These are phyloP conservation scores for Lycodopsis pacificus DNA, from an alignment of 2,797 vertebrate genomes.

Conservation along the genomic window DNA sequence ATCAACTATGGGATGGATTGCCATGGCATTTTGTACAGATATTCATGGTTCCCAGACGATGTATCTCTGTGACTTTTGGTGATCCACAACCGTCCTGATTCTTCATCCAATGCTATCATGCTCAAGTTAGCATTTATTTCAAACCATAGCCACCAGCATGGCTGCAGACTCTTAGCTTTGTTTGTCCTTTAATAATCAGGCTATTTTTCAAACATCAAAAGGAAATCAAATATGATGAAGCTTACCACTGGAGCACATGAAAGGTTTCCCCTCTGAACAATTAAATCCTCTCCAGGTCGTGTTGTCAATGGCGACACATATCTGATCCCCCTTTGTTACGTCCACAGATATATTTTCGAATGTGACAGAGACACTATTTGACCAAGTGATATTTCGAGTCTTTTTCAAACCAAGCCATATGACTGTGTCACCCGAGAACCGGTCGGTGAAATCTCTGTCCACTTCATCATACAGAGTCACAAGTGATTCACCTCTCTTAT, in stretches of 20 bases:
- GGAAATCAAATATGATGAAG: background rate
- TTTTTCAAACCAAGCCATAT: conserved; percentile 31
- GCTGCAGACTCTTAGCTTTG: background rate
- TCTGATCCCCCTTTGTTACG: accelerated
- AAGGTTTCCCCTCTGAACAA: conserved; percentile 13
- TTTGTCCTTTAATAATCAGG: too few relatives aligned
- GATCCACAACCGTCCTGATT: background rate
- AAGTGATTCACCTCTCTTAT: accelerated
- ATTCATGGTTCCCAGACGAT: background rate
- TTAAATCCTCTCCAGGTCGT: accelerated
- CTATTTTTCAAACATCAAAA: background rate
- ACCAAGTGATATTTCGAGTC: background rate
- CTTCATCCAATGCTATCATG: background rate
- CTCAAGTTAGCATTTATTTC: background rate
- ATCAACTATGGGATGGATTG: background rate
- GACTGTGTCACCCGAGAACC: accelerated
- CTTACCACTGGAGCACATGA: conserved; percentile 69
- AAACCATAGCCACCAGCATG: background rate
- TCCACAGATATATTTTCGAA: accelerated
- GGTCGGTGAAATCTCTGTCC: background rate
- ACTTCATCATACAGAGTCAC: conserved; percentile 55
- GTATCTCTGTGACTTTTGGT: background rate
- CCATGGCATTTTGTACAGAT: background rate
- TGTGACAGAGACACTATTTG: background rate
- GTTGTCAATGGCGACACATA: conserved; percentile 40